Percentiles rank a stretch among this genome's conserved stretches.
Conservation (phyloP, 2,797 vertebrate species). For the Tokudaia muenninki region DNA sequence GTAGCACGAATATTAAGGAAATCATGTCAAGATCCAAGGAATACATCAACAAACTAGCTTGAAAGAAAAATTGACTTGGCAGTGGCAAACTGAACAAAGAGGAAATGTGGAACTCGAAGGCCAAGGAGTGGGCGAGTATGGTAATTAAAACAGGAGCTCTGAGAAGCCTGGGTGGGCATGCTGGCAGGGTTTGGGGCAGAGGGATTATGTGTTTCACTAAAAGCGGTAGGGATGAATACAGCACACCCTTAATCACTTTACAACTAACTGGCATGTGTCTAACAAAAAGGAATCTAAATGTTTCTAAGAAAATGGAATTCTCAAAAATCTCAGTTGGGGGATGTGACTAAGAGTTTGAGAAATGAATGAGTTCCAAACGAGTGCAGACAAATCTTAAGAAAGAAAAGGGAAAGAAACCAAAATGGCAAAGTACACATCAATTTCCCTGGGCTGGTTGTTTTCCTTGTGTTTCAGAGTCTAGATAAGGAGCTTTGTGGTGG, state of each 20-base stretch:
- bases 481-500: constrained; percentile 73
- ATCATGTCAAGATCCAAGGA: constrained; percentile 23
- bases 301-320: constrained; percentile 60
- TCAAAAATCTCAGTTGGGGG: background rate
- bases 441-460: constrained; percentile 62
- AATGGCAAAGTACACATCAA: constrained; percentile 13
- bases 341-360: background rate
- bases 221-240: constrained; percentile 31
- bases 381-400: constrained; percentile 6
- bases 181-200: constrained; percentile 27
- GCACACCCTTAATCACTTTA: constrained; percentile 29
- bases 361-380: constrained; percentile 22
- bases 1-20: constrained; percentile 2
- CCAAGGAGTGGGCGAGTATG: constrained; percentile 36
- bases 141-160: constrained; percentile 57
- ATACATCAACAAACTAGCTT: background rate
- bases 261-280: constrained; percentile 46
- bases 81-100: background rate
- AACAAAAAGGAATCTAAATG: constrained; percentile 19
- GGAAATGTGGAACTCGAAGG: constrained; percentile 36
- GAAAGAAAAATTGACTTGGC: constrained; percentile 69
- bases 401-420: background rate
- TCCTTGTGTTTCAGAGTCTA: constrained; percentile 55
- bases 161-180: constrained; percentile 17
- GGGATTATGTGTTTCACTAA: constrained; percentile 46